Base-by-base conservation (phyloP, 2,888 invertebrate genomes). In the Melipona beecheii region DNA sequence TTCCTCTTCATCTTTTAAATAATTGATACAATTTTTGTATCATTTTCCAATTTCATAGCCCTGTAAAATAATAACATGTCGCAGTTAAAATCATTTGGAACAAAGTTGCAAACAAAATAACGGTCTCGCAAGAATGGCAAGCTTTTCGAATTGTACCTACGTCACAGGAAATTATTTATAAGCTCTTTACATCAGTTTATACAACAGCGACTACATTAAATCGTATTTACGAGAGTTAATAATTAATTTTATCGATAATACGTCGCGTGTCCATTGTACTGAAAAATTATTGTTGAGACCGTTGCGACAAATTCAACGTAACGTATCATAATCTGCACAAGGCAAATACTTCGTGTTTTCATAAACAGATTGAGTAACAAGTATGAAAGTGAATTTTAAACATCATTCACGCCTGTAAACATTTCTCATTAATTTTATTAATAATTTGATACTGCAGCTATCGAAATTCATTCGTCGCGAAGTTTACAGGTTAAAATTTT, bases 191-290 rank as follows among this genome's bases (percentile, higher is more conserved):
- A 31, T 13, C 21, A 21, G 21, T 64, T 31, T 21, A 31, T 36
- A 31, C 27, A 4, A 52, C 19, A 21, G 19, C 19, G 49, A 43
- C 43, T n/a, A 43, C 36, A n/a, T 65, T n/a, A 65, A 52, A 27
- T 52, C 27, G 27, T 27, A 69, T 69, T 52, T 52, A 50, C 27
- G 27, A 52, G 21, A 52, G n/a, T 69, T 69, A 69, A 69, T 52
- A 50, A 69, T 69, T 69, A 27, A 69, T 69, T 69, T 69, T 1
- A 3, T 52, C 21, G 52, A 27, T 21, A 27, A 69, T 43, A n/a
- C 52, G 52, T 50, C 19, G 52, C 21, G 19, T 11, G 13, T 50
- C 43, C 43, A 15, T 36, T 43, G n/a, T 43, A 43, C n/a, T 21
- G 65, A 43, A 65, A 19, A 65, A 65, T 65, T n/a, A 43, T 65